Percentiles rank a stretch among this genome's conserved stretches.
Evolutionary conservation across 2,797 vertebrate genomes (phyloP).

Genomic region (Oceanodroma leucorhoa): DNA sequence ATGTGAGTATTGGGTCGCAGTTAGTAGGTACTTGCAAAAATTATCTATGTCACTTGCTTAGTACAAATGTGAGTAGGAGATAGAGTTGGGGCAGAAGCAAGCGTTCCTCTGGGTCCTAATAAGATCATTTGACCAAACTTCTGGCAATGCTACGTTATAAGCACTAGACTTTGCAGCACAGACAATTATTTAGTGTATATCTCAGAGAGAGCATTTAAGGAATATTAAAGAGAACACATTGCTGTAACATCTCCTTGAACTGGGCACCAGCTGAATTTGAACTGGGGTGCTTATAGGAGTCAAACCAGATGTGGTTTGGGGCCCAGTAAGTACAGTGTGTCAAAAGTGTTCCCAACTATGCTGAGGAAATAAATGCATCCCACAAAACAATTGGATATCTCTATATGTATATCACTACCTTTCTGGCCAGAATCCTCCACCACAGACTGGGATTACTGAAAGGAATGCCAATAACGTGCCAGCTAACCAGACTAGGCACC

Average conservation of each 20-base stretch:
- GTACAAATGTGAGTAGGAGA: background rate
- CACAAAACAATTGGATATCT: background rate
- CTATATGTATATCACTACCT: accelerated
- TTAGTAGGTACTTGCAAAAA: too few relatives aligned
- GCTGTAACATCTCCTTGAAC: background rate
- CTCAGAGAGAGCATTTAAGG: background rate
- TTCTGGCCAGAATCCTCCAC: background rate
- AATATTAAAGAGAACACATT: background rate
- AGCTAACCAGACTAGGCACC: background rate
- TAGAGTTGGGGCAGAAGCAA: background rate
- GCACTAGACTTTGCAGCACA: background rate
- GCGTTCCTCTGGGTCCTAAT: background rate
- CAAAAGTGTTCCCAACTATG: background rate
- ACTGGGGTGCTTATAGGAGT: background rate
- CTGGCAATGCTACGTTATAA: background rate
- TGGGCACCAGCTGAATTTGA: background rate
- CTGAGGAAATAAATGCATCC: background rate
- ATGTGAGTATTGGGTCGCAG: accelerated
- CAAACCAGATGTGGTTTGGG: background rate
- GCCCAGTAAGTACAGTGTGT: background rate
- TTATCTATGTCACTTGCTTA: background rate
- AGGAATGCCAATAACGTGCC: background rate
- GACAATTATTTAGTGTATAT: background rate
- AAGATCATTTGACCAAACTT: background rate
- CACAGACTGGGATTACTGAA: background rate